Evolutionary conservation across 2,113 vertebrate species (phyloP), one percentile per base, ranked within the genome.

Genomic region (Suricata suricatta): DNA sequence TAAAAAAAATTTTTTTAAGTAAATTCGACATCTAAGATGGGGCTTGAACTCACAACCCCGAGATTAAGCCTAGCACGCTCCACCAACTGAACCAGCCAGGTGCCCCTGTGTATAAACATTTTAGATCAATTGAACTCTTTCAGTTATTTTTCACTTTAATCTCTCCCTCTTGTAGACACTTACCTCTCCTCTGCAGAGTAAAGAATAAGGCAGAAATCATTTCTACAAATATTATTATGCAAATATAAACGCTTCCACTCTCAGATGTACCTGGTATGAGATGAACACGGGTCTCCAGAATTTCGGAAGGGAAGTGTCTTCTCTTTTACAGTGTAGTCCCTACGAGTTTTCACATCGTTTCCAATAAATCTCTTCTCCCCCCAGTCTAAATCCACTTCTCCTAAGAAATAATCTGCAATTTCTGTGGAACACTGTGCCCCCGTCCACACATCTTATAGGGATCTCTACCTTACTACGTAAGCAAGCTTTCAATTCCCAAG

Each of bases 311-410:
- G 79, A 96, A 87, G 21, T 31, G 27, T 88, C 27, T 88, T 81
- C 25, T 82, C 25, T 82, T 77, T 79, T 80, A 77, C 35, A 63
- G 27, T 92, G 21, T 74, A 93, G 88, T 90, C 72, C 19, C 35
- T 71, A 13, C 21, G 25, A 57, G 31, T 84, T 90, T 93, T 84
- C 84, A 50, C 12, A 50, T 50, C 8, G 90, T 93, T 89, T 86
- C 50, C 88, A 96, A 89, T 86, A 95, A 93, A 86, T 93, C 17
- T 54, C 88, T 95, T 94, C 60, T 81, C 57, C 52, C 90, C 29
- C 31, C 17, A 71, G 23, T 96, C 47, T 82, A 92, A 69, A 88
- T 93, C 83, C 14, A 93, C 79, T 93, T 76, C 15, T 98, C 74
- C 27, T 80, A 81, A 76, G 54, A 94, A 72, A 25, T 63, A 41